A percentile compares a stretch with the other conserved stretches of the same genome.
phyloP scores from a whole-genome alignment of 2,113 vertebrate genomes.

The Bungarus multicinctus region DNA sequence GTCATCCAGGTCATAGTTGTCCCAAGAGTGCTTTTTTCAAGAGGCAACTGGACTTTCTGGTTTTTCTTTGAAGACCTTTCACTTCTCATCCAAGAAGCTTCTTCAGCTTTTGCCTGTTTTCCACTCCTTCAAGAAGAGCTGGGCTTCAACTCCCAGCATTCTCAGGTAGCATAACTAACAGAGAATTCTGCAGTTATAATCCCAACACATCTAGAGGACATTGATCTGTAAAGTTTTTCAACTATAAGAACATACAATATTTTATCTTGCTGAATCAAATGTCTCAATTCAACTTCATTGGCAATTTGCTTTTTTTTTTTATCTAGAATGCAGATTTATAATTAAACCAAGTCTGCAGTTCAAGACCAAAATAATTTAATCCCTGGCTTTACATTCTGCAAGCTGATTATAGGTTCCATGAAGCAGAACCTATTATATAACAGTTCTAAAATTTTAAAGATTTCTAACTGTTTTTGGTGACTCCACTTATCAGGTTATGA shows the following conservation, averaged over 20 bases:
- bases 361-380: background rate
- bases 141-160: background rate
- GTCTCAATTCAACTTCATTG: background rate
- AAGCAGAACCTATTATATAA: constrained; percentile 18
- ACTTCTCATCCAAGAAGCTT: too few species aligned
- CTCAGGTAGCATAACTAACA: background rate
- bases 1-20: too few species aligned
- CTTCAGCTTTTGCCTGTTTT: background rate
- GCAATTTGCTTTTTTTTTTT: background rate
- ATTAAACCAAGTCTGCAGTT: background rate
- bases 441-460: constrained; percentile 2
- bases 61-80: too few species aligned
- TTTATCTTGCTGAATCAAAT: background rate
- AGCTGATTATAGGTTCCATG: background rate
- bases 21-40: too few species aligned
- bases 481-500: background rate
- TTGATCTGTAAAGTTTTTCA: background rate
- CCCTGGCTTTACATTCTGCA: background rate
- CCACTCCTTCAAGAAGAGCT: background rate
- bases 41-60: too few species aligned
- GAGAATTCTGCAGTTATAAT: background rate
- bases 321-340: background rate
- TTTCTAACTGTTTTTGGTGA: background rate
- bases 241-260: background rate
- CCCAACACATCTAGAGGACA: background rate